A percentile compares a stretch with the other conserved stretches of the same genome.
Conservation (phyloP, 1,140 invertebrate genomes). For the Oedothorax gibbosus region DNA sequence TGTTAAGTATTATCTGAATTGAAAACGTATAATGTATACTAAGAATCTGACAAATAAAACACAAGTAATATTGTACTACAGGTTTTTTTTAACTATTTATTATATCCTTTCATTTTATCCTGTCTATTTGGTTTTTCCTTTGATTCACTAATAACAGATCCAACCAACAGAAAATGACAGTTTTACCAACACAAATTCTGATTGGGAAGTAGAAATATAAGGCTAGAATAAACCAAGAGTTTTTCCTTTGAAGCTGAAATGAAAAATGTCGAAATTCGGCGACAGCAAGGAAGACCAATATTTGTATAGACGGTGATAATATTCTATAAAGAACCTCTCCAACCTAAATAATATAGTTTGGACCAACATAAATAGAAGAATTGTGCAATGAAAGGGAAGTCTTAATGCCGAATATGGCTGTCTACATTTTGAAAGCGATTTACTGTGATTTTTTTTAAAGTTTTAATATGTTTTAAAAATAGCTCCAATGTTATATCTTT, state of each 20-base stretch:
- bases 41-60: too few relatives aligned
- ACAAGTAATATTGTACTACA: too few relatives aligned
- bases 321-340: background rate
- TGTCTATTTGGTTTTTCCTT: background rate
- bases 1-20: too few relatives aligned
- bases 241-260: slow-evolving; percentile 9
- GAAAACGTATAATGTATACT: too few relatives aligned
- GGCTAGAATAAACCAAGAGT: slow-evolving; percentile 16
- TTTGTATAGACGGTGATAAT: slow-evolving; percentile 34
- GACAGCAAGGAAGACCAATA: slow-evolving; percentile 35
- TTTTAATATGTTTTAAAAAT: too few relatives aligned
- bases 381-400: too few relatives aligned
- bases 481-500: too few relatives aligned
- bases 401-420: too few relatives aligned
- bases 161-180: slow-evolving; percentile 33
- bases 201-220: background rate
- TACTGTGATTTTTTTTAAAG: too few relatives aligned
- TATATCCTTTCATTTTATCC: too few relatives aligned
- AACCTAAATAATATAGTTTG: background rate
- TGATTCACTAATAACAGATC: slow-evolving; percentile 22
- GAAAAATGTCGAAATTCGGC: slow-evolving; percentile 31
- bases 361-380: background rate
- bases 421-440: too few relatives aligned
- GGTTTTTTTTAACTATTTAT: too few relatives aligned
- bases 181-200: background rate